Evolutionary conservation across 1,140 invertebrate genomes (phyloP), one percentile per base, ranked within the genome.

Genomic region (Akabosia matsudoensis): DNA sequence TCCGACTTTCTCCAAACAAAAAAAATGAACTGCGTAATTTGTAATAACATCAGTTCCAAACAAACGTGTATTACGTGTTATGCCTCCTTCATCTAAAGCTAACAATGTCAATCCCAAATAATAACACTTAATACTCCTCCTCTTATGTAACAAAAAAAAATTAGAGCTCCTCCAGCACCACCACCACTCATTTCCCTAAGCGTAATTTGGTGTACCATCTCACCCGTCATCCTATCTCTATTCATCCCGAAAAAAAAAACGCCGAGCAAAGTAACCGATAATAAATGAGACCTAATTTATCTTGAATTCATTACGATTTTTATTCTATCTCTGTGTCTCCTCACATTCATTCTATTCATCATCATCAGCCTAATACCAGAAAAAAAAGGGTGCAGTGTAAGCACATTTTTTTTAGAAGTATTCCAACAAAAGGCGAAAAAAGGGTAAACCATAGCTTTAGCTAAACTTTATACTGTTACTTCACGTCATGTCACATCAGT

Each of bases 231-330:
- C 54, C 14, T 24, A 3, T n/a, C 24, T 61, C 61, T 22, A 67
- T 67, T 67, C 61, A 67, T 67, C 54, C 54, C 54, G 7, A 61
- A n/a, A n/a, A n/a, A n/a, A n/a, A n/a, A n/a, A n/a, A 45, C 37
- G 7, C 37, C 3, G 37, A 61, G 26, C 16, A 67, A 67, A 67
- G 61, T 31, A 67, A 67, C 61, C 61, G 61, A 67, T 67, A 67
- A 67, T 67, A 67, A 67, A 67, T 67, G 61, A 67, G 61, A 67
- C 24, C 61, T 67, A 67, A 67, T 67, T 67, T 67, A 67, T 67
- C 61, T 67, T 67, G 30, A 67, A 67, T 67, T 67, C 61, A 67
- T 67, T 67, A 67, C 61, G 24, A 61, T 67, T 67, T 67, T 67
- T 67, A 10, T 45, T 45, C 37, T 45, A 7, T 45, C 37, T 45